These are phyloP conservation scores for Sebastes paucispinis DNA, from an alignment of 2,797 vertebrate species.

Conservation along the genomic window DNA sequence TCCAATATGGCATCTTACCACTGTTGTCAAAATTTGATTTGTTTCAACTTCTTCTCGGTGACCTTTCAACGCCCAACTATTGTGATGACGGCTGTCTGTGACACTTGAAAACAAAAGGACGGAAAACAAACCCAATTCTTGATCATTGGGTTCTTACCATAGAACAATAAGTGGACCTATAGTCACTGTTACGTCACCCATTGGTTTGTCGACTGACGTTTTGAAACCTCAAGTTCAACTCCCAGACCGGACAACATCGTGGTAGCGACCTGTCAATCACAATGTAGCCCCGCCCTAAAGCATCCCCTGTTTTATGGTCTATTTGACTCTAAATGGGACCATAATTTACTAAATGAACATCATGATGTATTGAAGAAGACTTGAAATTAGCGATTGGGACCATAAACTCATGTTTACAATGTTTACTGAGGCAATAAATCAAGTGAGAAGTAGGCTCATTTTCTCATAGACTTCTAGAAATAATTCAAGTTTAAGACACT, in stretches of 20 bases:
- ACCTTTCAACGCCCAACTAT: not conserved
- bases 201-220: no score
- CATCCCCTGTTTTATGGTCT: not conserved
- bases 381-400: not conserved
- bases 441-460: not conserved
- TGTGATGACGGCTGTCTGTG: not conserved
- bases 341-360: not conserved
- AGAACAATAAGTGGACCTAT: no score
- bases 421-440: not conserved
- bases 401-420: not conserved
- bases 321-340: not conserved
- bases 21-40: not conserved
- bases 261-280: not conserved
- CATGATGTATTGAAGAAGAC: not conserved
- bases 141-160: not conserved
- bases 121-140: not conserved
- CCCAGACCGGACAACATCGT: no score
- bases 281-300: not conserved
- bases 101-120: not conserved
- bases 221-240: no score
- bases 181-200: accelerated
- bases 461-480: not conserved
- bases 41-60: not conserved
- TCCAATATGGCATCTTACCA: not conserved
- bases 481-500: not conserved